Evolutionary conservation across 2,888 invertebrate species (phyloP).

Genomic region (Drosophila diplacantha): DNA sequence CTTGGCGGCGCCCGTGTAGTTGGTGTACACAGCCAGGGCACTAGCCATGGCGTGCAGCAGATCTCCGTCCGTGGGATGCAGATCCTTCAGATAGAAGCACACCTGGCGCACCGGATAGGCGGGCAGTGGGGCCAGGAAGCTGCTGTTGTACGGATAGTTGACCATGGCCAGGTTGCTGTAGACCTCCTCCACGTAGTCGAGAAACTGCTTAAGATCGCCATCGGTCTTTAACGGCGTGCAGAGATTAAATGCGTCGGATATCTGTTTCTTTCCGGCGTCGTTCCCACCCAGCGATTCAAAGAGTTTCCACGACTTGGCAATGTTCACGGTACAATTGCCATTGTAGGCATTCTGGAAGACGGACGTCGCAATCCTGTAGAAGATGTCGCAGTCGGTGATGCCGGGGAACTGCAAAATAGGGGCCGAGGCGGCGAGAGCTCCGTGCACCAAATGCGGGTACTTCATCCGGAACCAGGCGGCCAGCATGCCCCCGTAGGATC

Average conservation of each 20-base stretch:
- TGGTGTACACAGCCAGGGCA: slow-evolving; percentile 87
- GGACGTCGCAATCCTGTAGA: slow-evolving; percentile 87
- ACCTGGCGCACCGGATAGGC: slow-evolving; percentile 87
- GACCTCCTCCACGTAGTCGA: slow-evolving; percentile 85
- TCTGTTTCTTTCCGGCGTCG: slow-evolving; percentile 84
- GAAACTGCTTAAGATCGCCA: slow-evolving; percentile 80
- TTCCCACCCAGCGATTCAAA: slow-evolving; percentile 82
- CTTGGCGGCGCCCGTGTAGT: slow-evolving; percentile 85
- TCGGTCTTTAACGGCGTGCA: slow-evolving; percentile 84
- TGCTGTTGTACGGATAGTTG: slow-evolving; percentile 93
- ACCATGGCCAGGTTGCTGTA: slow-evolving; percentile 93
- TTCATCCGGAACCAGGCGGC: slow-evolving; percentile 97
- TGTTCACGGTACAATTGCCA: slow-evolving; percentile 83
- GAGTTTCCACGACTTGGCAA: slow-evolving; percentile 87
- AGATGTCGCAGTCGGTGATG: slow-evolving; percentile 87
- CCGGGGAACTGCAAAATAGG: slow-evolving; percentile 92
- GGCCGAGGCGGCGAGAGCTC: slow-evolving; percentile 95
- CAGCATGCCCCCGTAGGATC: slow-evolving; percentile 99
- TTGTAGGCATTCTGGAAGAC: slow-evolving; percentile 81
- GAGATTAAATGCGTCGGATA: slow-evolving; percentile 86
- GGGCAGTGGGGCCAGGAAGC: slow-evolving; percentile 90
- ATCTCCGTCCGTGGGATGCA: slow-evolving; percentile 42
- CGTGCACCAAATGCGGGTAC: slow-evolving; percentile 92
- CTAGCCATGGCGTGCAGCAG: slow-evolving; percentile 80
- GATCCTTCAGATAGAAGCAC: slow-evolving; percentile 79